These are phyloP conservation scores for Plebejus argus DNA, from an alignment of 2,888 invertebrate species.

Conservation along the genomic window DNA sequence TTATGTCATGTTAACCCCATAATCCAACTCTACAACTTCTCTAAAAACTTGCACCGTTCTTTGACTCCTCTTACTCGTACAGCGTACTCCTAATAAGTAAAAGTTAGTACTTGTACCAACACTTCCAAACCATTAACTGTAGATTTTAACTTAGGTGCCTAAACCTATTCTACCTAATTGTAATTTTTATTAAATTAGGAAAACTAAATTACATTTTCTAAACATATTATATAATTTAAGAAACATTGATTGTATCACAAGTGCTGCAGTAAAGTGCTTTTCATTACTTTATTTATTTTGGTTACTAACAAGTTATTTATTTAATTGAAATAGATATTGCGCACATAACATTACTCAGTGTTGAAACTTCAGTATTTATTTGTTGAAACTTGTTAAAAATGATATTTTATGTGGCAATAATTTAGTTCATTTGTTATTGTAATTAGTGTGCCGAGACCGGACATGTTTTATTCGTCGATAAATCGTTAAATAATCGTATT, in stretches of 20 bases:
- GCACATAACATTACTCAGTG: slow-evolving; percentile 11
- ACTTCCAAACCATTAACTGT: no score
- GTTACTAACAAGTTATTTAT: background rate
- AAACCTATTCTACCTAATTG: no score
- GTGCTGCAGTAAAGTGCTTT: background rate
- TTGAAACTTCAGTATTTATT: background rate
- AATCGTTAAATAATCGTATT: background rate
- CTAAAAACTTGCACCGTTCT: no score
- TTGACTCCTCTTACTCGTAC: no score
- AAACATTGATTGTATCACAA: no score
- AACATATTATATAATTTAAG: no score
- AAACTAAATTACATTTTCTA: no score
- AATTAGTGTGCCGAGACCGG: slow-evolving; percentile 13
- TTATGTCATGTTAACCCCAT: background rate
- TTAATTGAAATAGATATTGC: background rate
- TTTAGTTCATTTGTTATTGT: slow-evolving; percentile 13
- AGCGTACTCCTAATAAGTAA: no score
- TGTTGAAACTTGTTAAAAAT: slow-evolving; percentile 7
- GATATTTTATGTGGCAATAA: background rate
- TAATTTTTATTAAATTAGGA: no score
- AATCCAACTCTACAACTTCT: no score
- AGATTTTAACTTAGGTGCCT: no score
- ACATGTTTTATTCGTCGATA: slow-evolving; percentile 10
- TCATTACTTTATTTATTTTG: background rate
- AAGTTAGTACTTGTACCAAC: no score